Evolutionary conservation across 2,888 invertebrate genomes (phyloP), one percentile per base, ranked within the genome.

Genomic region (Ischnura elegans): DNA sequence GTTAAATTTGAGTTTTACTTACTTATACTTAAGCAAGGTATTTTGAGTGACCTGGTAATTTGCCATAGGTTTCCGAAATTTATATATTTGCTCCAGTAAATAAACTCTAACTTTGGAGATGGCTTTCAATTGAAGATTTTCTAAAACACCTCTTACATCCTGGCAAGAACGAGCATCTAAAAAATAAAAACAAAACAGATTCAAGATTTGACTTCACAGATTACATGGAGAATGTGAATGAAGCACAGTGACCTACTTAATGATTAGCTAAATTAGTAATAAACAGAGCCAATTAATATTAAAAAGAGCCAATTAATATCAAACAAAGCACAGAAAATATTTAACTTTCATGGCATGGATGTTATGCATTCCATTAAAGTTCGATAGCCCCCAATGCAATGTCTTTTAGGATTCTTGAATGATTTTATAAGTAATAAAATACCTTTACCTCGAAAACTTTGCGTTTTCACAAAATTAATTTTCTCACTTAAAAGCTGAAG

Each of bases 31-130:
- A 16, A 99, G 96, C 97, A 99, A 98, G 87, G 99, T 98, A 96
- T 99, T 99, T 96, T 99, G 99, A 84, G 99, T 99, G 94, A 99
- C 98, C 96, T 99, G 99, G 96, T 99, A 99, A 96, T 99, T 99
- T 0, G 99, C 98, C 98, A 99, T 98, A 2, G 99, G 99, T 96
- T 99, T 99, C 19, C 99, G 97, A 96, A 99, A 99, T 96, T 99
- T 99, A 95, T 98, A 99, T 94, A 99, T 99, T 96, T 99, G 99
- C 95, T 99, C 98, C 76, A 99, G 96, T 94, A 99, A 97, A 96
- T 99, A 99, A 46, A 98, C 97, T 94, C 99, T 97, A 94, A 99
- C 99, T 96, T 99, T 99, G 10, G 98, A 97, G 95, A 99, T 98
- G 0, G 99, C 98, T 96, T 99, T 98, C 45, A 99, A 97, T 96